Evolutionary conservation across 2,113 vertebrate genomes (phyloP), one percentile per base, ranked within the genome.

Genomic region (Speoplatyrhinus poulsoni): DNA sequence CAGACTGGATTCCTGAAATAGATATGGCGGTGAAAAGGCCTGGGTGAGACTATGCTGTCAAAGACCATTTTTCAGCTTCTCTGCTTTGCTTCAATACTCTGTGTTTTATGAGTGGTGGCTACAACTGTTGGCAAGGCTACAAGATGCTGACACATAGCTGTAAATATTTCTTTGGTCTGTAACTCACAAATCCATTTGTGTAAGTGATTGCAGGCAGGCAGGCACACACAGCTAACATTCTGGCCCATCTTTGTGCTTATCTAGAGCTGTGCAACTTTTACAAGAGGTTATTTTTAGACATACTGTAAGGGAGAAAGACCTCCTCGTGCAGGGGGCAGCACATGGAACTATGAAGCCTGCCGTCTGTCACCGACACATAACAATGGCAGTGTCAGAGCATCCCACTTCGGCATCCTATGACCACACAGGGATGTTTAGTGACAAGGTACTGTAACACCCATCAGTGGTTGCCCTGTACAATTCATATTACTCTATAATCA

Each of bases 1-100:
- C 63, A 59, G 4, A 67, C 64, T 60, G 80, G 75, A 85, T 79
- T 84, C 80, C 84, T 88, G 91, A 91, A 89, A 89, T 80, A 88
- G 85, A 89, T 88, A 82, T 83, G 15, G 5, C 77, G 75, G 72
- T 82, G 74, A 75, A 47, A 52, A 49, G 71, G 70, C 69, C 17
- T 58, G 66, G 72, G 66, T 67, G 68, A 82, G 77, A 75, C 72
- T 62, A 41, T 71, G 61, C 76, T 80, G 88, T 91, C 86, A 87
- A 69, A 86, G 55, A 59, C 73, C 77, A 87, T 85, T 82, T 70
- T 72, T 83, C 70, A 70, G 49, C 74, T 67, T 79, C 65, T 77
- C 53, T 52, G 62, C 71, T 84, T 76, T 70, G 56, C 78, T 65
- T 54, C 74, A 69, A 65, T 87, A 74, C 80, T 81, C 75, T 61